Conservation (phyloP, 1,140 invertebrate genomes). For the Drosophila prosaltans region DNA sequence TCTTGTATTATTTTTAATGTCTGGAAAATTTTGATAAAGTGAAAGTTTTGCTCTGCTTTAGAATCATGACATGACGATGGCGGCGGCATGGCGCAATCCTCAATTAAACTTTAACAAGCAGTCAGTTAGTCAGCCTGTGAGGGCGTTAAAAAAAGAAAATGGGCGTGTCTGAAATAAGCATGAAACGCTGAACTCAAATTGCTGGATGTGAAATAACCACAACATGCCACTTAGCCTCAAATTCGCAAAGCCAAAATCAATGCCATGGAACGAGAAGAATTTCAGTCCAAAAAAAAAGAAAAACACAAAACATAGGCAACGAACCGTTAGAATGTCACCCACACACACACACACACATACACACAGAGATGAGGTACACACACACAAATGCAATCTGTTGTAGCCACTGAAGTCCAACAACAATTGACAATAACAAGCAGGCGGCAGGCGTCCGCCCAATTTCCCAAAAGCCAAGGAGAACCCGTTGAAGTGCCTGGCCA, state of each 20-base stretch:
- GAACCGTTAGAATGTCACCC: constrained; percentile 72
- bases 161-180: constrained; percentile 39
- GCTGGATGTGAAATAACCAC: constrained; percentile 48
- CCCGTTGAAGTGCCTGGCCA: constrained; percentile 54
- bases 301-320: constrained; percentile 21
- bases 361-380: constrained; percentile 5
- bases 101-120: constrained; percentile 57
- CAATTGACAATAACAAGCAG: constrained; percentile 78
- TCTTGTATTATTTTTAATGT: constrained; percentile 31
- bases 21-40: constrained; percentile 63
- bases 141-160: constrained; percentile 17
- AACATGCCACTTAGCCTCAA: constrained; percentile 74
- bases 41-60: constrained; percentile 59
- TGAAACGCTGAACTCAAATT: constrained; percentile 51
- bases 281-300: constrained; percentile 49
- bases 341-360: constrained; percentile 38
- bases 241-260: constrained; percentile 31
- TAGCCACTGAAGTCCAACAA: constrained; percentile 64
- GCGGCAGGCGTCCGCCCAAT: constrained; percentile 70
- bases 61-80: constrained; percentile 9
- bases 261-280: constrained; percentile 47
- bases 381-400: constrained; percentile 44
- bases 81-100: constrained; percentile 28
- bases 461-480: constrained; percentile 51
- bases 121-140: constrained; percentile 7